phyloP scores from a whole-genome alignment of 2,888 invertebrate genomes.

The Mythimna ferrago region DNA sequence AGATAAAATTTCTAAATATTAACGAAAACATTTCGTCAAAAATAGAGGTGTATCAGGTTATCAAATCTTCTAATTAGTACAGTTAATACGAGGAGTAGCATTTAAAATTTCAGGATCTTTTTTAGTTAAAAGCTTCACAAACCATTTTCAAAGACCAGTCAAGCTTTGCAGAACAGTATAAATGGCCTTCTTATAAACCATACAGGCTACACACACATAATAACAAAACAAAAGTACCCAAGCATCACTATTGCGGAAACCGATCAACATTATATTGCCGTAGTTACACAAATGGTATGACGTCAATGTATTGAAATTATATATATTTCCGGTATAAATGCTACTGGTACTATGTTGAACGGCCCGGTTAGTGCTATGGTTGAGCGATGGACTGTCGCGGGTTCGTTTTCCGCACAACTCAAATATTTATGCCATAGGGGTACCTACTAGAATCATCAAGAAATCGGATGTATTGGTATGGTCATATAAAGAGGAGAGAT shows the following conservation, averaged over 20 bases:
- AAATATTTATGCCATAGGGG: too few relatives aligned
- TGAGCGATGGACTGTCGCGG: too few relatives aligned
- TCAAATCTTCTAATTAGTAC: not conserved
- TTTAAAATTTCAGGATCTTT: not conserved
- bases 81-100: not conserved
- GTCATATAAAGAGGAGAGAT: too few relatives aligned
- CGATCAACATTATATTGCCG: not conserved
- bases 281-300: not conserved
- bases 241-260: not conserved
- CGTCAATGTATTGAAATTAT: slow-evolving; percentile 5
- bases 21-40: too few relatives aligned
- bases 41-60: too few relatives aligned
- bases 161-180: not conserved
- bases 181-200: not conserved
- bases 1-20: too few relatives aligned
- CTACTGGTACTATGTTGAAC: too few relatives aligned
- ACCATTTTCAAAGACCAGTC: not conserved
- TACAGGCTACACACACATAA: too few relatives aligned
- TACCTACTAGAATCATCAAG: too few relatives aligned
- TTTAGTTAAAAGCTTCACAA: not conserved
- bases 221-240: not conserved
- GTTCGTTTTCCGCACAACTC: too few relatives aligned
- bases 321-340: not conserved
- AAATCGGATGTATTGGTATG: too few relatives aligned
- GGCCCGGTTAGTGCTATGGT: too few relatives aligned